Conservation (phyloP, 2,113 vertebrate species). For the Bujurquina vittata region DNA sequence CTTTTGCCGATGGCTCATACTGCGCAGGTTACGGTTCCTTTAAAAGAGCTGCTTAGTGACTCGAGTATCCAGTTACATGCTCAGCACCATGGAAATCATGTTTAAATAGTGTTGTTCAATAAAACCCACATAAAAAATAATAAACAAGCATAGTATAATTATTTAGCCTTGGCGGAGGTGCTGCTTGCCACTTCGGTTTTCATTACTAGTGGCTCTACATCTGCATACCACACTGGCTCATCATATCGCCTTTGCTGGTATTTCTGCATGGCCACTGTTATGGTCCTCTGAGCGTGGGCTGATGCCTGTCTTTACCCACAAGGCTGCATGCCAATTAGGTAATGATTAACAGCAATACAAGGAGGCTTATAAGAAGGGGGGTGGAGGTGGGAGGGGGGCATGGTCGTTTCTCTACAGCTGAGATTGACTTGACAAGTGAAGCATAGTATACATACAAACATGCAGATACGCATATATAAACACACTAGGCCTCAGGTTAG, state of each 20-base stretch:
- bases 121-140: slow-evolving; percentile 35
- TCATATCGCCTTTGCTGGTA: slow-evolving; percentile 21
- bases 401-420: neutral
- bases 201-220: slow-evolving; percentile 39
- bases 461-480: neutral
- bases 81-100: slow-evolving; percentile 6
- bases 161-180: slow-evolving; percentile 10
- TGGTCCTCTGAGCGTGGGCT: slow-evolving; percentile 36
- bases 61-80: neutral
- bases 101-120: slow-evolving; percentile 7
- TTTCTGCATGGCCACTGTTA: slow-evolving; percentile 21
- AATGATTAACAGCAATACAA: slow-evolving; percentile 53
- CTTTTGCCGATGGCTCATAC: neutral
- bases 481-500: slow-evolving; percentile 20
- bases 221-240: slow-evolving; percentile 29
- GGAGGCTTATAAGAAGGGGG: slow-evolving; percentile 4
- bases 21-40: neutral
- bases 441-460: slow-evolving; percentile 25
- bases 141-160: slow-evolving; percentile 28
- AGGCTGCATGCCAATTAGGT: slow-evolving; percentile 56
- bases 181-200: slow-evolving; percentile 28
- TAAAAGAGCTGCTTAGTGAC: neutral
- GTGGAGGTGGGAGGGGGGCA: neutral
- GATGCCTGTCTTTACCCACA: slow-evolving; percentile 18
- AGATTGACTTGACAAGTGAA: slow-evolving; percentile 37